Percentiles rank a stretch among this genome's conserved stretches.
phyloP scores from a whole-genome alignment of 2,888 invertebrate species.

The Lacanobia wlatinum region DNA sequence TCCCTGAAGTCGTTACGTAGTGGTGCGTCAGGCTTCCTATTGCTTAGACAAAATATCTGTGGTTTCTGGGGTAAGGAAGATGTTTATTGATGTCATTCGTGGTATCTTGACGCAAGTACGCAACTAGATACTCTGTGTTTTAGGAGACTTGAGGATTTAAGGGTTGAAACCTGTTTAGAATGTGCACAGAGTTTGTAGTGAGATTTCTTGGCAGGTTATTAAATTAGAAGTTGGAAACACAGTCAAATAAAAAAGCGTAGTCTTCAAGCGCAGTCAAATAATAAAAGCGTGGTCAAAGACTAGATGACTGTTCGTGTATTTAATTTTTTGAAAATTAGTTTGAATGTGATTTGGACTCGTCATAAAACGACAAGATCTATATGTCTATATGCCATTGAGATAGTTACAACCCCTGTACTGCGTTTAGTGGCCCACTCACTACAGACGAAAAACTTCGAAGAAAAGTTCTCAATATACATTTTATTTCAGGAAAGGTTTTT shows the following conservation, averaged over 20 bases:
- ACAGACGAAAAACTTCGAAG: no score
- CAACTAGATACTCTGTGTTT: constrained; percentile 7
- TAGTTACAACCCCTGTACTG: neutral
- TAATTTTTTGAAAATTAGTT: no score
- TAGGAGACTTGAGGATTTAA: neutral
- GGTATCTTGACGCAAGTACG: constrained; percentile 15
- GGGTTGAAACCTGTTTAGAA: neutral
- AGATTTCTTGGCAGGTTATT: neutral
- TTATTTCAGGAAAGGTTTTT: no score
- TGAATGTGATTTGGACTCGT: neutral
- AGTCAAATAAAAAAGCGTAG: neutral
- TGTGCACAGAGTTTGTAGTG: neutral
- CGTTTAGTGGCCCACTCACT: no score
- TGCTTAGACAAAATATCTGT: constrained; percentile 29
- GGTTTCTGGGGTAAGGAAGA: neutral
- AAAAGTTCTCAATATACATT: no score
- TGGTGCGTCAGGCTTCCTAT: constrained; percentile 2
- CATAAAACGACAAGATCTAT: neutral
- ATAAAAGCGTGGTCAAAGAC: neutral
- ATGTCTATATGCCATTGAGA: neutral
- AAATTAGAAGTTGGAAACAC: neutral
- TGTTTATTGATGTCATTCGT: constrained; percentile 17
- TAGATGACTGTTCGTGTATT: neutral
- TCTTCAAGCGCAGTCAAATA: neutral
- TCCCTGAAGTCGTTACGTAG: constrained; percentile 39